Evolutionary conservation across 2,888 invertebrate species (phyloP).

Genomic region (Eumerus sabulonum): DNA sequence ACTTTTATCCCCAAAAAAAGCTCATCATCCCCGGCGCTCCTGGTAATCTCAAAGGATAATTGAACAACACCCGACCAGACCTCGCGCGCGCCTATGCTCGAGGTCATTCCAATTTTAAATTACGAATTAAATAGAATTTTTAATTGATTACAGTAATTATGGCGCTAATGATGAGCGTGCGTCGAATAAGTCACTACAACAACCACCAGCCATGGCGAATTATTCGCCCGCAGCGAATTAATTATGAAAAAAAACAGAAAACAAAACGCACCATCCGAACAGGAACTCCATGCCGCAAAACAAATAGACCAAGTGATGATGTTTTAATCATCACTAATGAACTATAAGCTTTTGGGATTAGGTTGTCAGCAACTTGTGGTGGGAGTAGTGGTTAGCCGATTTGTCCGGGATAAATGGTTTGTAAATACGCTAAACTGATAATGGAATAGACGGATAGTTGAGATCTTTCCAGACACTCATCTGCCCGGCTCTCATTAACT

Average conservation of each 20-base stretch:
- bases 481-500: not conserved
- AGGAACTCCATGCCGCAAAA: too few species aligned
- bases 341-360: conserved; percentile 51
- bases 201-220: not conserved
- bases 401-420: conserved; percentile 23
- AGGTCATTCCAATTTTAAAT: conserved; percentile 13
- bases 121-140: conserved; percentile 63
- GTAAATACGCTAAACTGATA: conserved; percentile 3
- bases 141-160: conserved; percentile 66
- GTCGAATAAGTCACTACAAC: conserved; percentile 29
- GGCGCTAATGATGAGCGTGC: conserved; percentile 46
- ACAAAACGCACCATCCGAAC: too few species aligned
- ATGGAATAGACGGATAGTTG: too few species aligned
- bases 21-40: too few species aligned
- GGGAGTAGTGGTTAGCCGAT: conserved; percentile 23
- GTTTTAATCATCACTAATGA: conserved; percentile 57
- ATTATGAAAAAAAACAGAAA: conserved; percentile 35
- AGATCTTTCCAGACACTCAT: too few species aligned
- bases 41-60: too few species aligned
- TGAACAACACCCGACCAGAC: too few species aligned
- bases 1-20: too few species aligned
- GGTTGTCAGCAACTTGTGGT: conserved; percentile 56
- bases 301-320: conserved; percentile 32
- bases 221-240: conserved; percentile 26
- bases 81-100: too few species aligned